Evolutionary conservation across 2,113 vertebrate species (phyloP).

Genomic region (Bos javanicus): DNA sequence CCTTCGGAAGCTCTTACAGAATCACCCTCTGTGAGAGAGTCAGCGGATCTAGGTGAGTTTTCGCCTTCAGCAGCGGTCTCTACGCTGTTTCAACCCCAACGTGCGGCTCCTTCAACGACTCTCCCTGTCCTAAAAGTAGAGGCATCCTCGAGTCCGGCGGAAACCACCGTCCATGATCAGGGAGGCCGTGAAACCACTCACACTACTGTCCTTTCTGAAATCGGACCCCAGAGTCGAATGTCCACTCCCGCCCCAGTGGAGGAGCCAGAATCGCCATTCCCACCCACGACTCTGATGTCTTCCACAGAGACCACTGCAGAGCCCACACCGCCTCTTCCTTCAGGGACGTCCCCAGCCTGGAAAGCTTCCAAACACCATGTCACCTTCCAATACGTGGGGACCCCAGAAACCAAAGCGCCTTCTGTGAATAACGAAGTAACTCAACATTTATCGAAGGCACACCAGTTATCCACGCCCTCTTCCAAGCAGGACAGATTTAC

Average conservation of each 20-base stretch:
- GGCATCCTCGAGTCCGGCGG: accelerated
- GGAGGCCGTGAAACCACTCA: accelerated
- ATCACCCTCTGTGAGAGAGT: background rate
- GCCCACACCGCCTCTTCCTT: background rate
- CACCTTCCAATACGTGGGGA: background rate
- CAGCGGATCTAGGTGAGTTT: background rate
- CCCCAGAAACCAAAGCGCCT: background rate
- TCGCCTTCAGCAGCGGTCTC: background rate
- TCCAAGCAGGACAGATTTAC: conserved; percentile 32
- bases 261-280: accelerated
- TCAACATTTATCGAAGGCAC: background rate
- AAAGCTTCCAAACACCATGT: background rate
- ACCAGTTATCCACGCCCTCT: background rate
- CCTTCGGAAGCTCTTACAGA: background rate
- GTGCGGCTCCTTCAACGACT: background rate
- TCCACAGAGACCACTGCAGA: background rate
- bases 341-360: background rate
- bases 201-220: accelerated
- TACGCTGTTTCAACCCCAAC: background rate
- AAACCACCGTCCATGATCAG: accelerated
- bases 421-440: background rate
- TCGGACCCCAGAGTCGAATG: accelerated
- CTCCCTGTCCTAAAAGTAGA: background rate
- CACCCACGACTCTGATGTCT: background rate
- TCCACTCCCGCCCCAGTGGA: accelerated